Conservation (phyloP, 2,888 invertebrate genomes). For the Sthenelais limicola region DNA sequence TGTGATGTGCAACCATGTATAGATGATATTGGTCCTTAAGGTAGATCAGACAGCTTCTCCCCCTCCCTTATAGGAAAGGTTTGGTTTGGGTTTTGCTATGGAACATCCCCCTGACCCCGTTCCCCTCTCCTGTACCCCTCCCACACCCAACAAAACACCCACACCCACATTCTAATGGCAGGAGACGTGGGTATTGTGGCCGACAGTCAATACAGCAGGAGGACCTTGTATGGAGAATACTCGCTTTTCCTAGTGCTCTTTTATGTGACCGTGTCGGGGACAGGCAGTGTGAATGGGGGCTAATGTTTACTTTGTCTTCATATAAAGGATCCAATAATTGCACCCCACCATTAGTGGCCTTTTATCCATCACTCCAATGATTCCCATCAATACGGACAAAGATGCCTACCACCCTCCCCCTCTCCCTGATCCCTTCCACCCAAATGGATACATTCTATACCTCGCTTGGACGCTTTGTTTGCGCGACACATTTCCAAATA, state of each 20-base stretch:
- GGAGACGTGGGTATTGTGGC: conserved; percentile 17
- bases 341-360: conserved; percentile 24
- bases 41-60: no score
- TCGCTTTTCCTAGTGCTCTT: conserved; percentile 27
- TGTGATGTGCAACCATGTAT: no score
- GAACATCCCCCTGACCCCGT: not conserved
- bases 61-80: no score
- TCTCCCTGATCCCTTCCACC: conserved; percentile 26
- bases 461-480: conserved; percentile 19
- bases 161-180: conserved; percentile 26
- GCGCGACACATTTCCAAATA: conserved; percentile 26
- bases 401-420: not conserved
- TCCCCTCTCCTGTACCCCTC: not conserved
- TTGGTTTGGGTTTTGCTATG: no score
- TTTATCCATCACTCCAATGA: conserved; percentile 12
- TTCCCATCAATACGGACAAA: conserved; percentile 31
- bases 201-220: conserved; percentile 1
- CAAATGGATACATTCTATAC: conserved; percentile 35
- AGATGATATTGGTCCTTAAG: no score
- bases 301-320: conserved; percentile 36
- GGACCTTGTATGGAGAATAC: conserved; percentile 4
- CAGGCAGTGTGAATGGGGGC: not conserved
- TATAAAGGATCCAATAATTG: conserved; percentile 30
- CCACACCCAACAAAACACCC: conserved; percentile 16
- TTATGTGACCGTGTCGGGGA: conserved; percentile 17